Percentiles rank a stretch among this genome's conserved stretches.
Evolutionary conservation across 1,140 invertebrate genomes (phyloP).

Genomic region (Drosophila grimshawi): DNA sequence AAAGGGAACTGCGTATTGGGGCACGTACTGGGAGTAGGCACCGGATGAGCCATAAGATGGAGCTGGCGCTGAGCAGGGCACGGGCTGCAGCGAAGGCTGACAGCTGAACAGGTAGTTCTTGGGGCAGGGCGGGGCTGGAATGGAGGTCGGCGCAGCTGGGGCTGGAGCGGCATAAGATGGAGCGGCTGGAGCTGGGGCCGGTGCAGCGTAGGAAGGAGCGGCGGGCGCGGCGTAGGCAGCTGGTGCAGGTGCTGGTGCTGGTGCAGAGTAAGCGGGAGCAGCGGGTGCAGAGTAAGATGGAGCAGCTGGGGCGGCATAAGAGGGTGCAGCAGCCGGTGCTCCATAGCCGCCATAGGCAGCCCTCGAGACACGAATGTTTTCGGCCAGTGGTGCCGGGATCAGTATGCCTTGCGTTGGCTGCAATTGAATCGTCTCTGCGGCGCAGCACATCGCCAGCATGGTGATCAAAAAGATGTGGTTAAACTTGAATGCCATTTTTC

Average conservation of each 20-base stretch:
- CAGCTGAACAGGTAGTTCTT: conserved; percentile 83
- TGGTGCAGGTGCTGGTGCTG: conserved; percentile 18
- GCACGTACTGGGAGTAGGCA: conserved; percentile 70
- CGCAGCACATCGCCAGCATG: conserved; percentile 42
- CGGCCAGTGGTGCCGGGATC: conserved; percentile 70
- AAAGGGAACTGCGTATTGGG: conserved; percentile 68
- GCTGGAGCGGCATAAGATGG: conserved; percentile 36
- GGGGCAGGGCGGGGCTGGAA: conserved; percentile 73
- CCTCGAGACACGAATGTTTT: conserved; percentile 68
- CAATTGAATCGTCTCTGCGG: conserved; percentile 69
- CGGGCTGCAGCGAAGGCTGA: conserved; percentile 75
- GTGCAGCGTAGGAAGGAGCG: conserved; percentile 33
- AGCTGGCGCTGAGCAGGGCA: conserved; percentile 70
- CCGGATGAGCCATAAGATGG: conserved; percentile 58
- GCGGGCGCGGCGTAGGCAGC: conserved; percentile 8
- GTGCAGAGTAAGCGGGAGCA: conserved; percentile 48
- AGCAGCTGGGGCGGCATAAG: conserved; percentile 45
- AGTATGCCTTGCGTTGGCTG: conserved; percentile 74
- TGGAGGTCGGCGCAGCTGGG: conserved; percentile 48
- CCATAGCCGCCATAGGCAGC: conserved; percentile 67
- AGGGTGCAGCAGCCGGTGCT: conserved; percentile 47
- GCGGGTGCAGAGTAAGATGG: conserved; percentile 42
- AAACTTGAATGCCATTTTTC: conserved; percentile 65
- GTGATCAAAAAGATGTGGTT: conserved; percentile 51
- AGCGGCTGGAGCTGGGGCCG: conserved; percentile 39